Evolutionary conservation across 2,888 invertebrate species (phyloP), one percentile per base, ranked within the genome.

Genomic region (Augochlorella aurata): DNA sequence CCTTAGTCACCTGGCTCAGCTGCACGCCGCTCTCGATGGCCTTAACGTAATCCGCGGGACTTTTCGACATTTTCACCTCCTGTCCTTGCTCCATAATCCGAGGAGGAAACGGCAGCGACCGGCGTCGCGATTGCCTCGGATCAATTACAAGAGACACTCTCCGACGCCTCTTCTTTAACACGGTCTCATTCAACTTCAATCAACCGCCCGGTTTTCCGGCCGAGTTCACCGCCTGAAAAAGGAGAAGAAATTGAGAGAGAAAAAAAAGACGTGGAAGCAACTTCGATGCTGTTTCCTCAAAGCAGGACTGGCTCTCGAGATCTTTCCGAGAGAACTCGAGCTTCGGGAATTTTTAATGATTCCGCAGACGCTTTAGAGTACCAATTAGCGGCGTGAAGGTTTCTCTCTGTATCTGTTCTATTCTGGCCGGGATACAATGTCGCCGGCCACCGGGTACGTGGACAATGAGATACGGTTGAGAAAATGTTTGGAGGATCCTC

Each of bases 1-100:
- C 44, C 45, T 70, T 67, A 75, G 44, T 89, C 91, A 93, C 93
- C 93, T 93, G 92, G 12, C 90, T 90, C 49, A 92, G 91, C 77
- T 88, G 89, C 47, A 90, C 85, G 44, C 90, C 92, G 77, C 92
- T 89, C 83, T 93, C 93, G 29, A 93, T 83, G 73, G 93, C 90
- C 80, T 93, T 93, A 8, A 90, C 91, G 85, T 92, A 92, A 74
- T 92, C 91, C 70, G 87, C 81, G 16, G 79, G 65, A n/a, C 47
- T 67, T 65, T 83, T 88, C 65, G 29, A 47, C 82, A 80, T 86
- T 81, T 77, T 85, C 9, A 18, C n/a, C 24, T 75, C 66, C n/a
- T 47, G 58, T 54, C 52, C 65, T 66, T 49, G 71, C 2, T 82
- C 82, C 81, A 81, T 82, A 14, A 75, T 82, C n/a, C 50, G 12